Conservation (phyloP, 1,140 invertebrate genomes). For the Pseudomyrmex pallidus region DNA sequence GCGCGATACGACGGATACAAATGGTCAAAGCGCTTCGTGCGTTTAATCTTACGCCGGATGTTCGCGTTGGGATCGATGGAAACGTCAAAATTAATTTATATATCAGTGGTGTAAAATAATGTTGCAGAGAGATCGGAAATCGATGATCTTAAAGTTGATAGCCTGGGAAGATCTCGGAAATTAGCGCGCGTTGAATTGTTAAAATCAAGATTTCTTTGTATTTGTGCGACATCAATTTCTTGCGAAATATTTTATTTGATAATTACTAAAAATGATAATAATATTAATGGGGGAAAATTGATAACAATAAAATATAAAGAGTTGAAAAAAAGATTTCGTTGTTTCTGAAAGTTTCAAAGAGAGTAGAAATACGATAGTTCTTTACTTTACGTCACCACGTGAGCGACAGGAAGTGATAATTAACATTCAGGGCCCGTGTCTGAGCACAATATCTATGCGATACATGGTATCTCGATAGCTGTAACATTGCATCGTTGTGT, state of each 20-base stretch:
- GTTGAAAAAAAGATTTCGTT: no score
- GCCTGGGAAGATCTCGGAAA: no score
- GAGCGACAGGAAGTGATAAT: not conserved
- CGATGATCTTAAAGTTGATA: no score
- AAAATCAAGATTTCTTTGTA: no score
- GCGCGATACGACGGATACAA: conserved; percentile 12
- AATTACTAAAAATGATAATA: no score
- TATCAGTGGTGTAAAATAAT: no score
- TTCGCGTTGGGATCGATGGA: not conserved
- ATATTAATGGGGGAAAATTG: no score
- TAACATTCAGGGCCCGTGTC: not conserved
- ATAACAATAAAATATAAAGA: no score
- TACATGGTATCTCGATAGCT: not conserved
- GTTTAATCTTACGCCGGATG: conserved; percentile 15
- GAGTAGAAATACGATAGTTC: not conserved
- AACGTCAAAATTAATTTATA: conserved; percentile 12
- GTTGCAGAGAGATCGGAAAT: no score
- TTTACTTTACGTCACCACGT: not conserved
- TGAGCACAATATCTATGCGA: not conserved
- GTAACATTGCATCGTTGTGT: conserved; percentile 10
- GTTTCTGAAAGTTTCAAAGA: not conserved
- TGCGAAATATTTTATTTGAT: no score
- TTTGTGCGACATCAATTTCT: no score
- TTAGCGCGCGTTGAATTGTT: no score
- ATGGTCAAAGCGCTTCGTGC: not conserved